Base-by-base conservation (phyloP, 2,797 vertebrate species). In the Uromys caudimaculatus region DNA sequence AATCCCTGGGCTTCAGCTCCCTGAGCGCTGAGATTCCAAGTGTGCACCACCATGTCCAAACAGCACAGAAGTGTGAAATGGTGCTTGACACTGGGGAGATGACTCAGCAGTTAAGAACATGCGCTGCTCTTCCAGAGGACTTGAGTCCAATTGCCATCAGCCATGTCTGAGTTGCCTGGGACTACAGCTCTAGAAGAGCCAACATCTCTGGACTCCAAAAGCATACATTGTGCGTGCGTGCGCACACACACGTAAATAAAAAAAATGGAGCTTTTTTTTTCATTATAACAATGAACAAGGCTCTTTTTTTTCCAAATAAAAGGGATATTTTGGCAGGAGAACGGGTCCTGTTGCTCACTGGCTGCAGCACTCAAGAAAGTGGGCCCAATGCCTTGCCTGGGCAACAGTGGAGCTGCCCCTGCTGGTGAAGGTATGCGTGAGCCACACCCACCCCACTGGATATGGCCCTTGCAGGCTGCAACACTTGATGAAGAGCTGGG, bases 271-370 rank as follows among this genome's bases (percentile, higher is more conserved):
- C 6, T 38, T 8, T 76, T 1, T 92, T 96, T 91, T 47, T 56
- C 19, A 95, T 52, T 76, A 91, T 16, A 75, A 1, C n/a, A 92
- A 92, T 16, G 58, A 78, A 94, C 41, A 44, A 94, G 87, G 52
- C 5, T 24, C 76, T 82, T 19, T 62, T 92, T 81, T 73, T 58
- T 64, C 41, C 90, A 82, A 93, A 67, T 41, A 73, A 77, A 96
- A 94, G 27, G 44, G 44, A 44, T 44, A 44, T 44, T 44, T 93
- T 19, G 50, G 16, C 52, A 79, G 75, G 44, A 76, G 73, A 29
- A 27, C 41, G 8, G 41, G 41, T 14, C 24, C 73, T 47, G 41
- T 8, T 14, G 24, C 44, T 76, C 75, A 14, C 24, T 76, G 73
- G 73, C 41, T 44, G 24, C 4, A 6, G 10, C 41, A 27, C 73